Conservation (phyloP, 2,888 invertebrate genomes). For the Eupithecia dodoneata region DNA sequence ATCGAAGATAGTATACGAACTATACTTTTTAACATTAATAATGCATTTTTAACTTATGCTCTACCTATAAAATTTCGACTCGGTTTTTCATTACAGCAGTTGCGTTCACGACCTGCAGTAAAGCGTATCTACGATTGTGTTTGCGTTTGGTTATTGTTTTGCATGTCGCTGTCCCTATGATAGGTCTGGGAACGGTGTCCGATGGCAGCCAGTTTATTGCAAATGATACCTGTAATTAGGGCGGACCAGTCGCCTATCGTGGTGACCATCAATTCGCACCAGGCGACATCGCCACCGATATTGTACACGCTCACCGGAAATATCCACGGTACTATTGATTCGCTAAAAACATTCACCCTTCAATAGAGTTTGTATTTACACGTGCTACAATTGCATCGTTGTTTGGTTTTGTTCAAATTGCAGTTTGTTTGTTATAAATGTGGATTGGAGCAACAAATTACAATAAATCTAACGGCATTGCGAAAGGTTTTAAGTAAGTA, state of each 20-base stretch:
- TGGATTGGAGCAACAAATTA: constrained; percentile 20
- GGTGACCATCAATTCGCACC: constrained; percentile 71
- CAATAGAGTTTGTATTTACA: constrained; percentile 44
- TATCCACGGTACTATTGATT: constrained; percentile 73
- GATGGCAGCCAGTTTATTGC: constrained; percentile 72
- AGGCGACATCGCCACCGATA: constrained; percentile 49
- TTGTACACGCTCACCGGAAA: constrained; percentile 69
- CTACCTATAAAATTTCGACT: background rate
- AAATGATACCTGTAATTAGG: constrained; percentile 80
- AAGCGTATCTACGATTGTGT: constrained; percentile 36
- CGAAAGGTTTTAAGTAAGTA: constrained; percentile 59
- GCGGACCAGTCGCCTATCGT: constrained; percentile 61
- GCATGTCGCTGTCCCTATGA: constrained; percentile 43
- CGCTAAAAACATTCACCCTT: constrained; percentile 56
- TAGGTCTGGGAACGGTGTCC: constrained; percentile 49
- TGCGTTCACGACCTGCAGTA: constrained; percentile 15
- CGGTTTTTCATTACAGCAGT: constrained; percentile 17
- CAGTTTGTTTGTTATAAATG: background rate
- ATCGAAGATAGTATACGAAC: background rate
- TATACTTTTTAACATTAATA: background rate
- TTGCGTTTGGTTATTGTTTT: constrained; percentile 34
- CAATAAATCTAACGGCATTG: constrained; percentile 49
- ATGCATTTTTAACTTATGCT: background rate
- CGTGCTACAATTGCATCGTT: constrained; percentile 42
- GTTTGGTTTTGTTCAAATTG: constrained; percentile 20